Evolutionary conservation across 2,888 invertebrate genomes (phyloP), one percentile per base, ranked within the genome.

Genomic region (Seira sanloemensis): DNA sequence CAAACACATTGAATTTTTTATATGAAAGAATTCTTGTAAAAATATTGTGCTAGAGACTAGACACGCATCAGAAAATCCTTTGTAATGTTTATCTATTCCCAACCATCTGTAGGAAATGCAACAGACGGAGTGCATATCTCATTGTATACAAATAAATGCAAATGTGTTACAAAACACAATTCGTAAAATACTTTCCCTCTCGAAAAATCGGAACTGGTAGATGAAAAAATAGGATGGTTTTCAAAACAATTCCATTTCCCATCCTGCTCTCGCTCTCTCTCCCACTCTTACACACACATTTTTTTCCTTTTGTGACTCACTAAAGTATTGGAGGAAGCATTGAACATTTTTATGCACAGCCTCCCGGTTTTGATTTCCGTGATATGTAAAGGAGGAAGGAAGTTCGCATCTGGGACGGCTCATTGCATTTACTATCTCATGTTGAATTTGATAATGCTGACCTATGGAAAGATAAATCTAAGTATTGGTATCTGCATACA

Each of bases 251-350:
- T n/a, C n/a, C n/a, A n/a, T n/a, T n/a, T n/a, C n/a, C n/a, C n/a
- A n/a, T n/a, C n/a, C n/a, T n/a, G n/a, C n/a, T n/a, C n/a, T n/a
- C n/a, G n/a, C n/a, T n/a, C n/a, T n/a, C n/a, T n/a, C n/a, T n/a
- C n/a, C n/a, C n/a, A n/a, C n/a, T n/a, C n/a, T n/a, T n/a, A n/a
- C n/a, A n/a, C n/a, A n/a, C n/a, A n/a, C n/a, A n/a, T n/a, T n/a
- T n/a, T n/a, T n/a, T n/a, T n/a, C n/a, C n/a, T n/a, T n/a, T n/a
- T n/a, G n/a, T n/a, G n/a, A n/a, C n/a, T n/a, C n/a, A n/a, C n/a
- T n/a, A n/a, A n/a, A n/a, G n/a, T n/a, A n/a, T n/a, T n/a, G 58
- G n/a, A 58, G 58, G 58, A 58, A 58, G 18, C 58, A 58, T 58
- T 58, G 58, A n/a, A 18, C 18, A 58, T 58, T 58, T 58, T 58